phyloP scores from a whole-genome alignment of 2,888 invertebrate species.

The Rhamnusium bicolor region DNA sequence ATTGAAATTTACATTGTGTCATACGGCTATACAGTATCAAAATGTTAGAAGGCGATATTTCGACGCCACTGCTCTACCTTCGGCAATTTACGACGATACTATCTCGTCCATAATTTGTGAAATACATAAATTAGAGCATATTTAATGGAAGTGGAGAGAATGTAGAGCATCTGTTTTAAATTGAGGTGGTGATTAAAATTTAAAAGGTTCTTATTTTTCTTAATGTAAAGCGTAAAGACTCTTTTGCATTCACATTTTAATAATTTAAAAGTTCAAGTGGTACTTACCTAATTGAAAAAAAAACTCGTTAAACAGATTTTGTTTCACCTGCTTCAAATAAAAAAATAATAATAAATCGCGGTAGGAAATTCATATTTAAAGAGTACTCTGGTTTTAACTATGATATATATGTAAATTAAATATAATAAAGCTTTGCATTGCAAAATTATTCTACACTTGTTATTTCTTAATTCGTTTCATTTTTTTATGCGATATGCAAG shows the following conservation, averaged over 20 bases:
- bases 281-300: slow-evolving; percentile 1
- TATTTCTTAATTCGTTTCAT: slow-evolving; percentile 3
- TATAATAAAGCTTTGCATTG: slow-evolving; percentile 22
- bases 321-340: neutral
- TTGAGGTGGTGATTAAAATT: slow-evolving; percentile 56
- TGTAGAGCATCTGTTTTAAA: slow-evolving; percentile 57
- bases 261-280: slow-evolving; percentile 52
- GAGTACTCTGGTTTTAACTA: slow-evolving; percentile 12
- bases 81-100: slow-evolving; percentile 31
- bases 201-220: slow-evolving; percentile 55
- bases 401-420: slow-evolving; percentile 22
- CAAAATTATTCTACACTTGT: slow-evolving; percentile 1
- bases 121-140: slow-evolving; percentile 57
- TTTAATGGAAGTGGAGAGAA: slow-evolving; percentile 44
- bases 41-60: neutral
- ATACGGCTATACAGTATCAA: neutral
- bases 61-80: slow-evolving; percentile 15
- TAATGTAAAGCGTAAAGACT: slow-evolving; percentile 50
- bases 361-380: slow-evolving; percentile 1
- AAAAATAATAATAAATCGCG: slow-evolving; percentile 5
- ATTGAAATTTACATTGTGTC: too few relatives aligned
- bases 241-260: slow-evolving; percentile 56
- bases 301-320: slow-evolving; percentile 1
- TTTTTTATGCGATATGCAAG: neutral
- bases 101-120: slow-evolving; percentile 50